A percentile compares a stretch with the other conserved stretches of the same genome.
These are phyloP conservation scores for Ephestia elutella DNA, from an alignment of 1,140 invertebrate species.

Conservation along the genomic window DNA sequence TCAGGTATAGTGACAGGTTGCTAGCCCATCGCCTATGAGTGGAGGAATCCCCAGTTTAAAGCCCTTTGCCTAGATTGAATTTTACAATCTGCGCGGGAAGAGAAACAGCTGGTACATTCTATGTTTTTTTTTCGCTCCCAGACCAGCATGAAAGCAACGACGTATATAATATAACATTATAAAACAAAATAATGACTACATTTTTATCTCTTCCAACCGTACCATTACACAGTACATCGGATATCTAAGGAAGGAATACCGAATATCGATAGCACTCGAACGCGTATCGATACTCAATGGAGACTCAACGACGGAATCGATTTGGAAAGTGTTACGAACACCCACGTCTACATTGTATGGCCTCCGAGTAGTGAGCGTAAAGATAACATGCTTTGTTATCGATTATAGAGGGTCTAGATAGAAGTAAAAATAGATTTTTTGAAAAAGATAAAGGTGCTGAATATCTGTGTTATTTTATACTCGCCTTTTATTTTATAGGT, in stretches of 20 bases:
- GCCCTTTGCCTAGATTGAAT: no score
- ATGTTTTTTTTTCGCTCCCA: no score
- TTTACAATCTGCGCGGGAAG: no score
- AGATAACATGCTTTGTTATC: not conserved
- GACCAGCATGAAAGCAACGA: no score
- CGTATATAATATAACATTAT: not conserved
- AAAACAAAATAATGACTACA: not conserved
- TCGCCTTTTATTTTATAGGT: no score
- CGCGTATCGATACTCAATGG: constrained; percentile 1
- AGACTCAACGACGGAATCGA: constrained; percentile 1
- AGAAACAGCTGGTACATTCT: no score
- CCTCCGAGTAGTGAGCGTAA: not conserved
- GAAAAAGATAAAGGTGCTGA: not conserved
- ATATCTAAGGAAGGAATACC: constrained; percentile 3
- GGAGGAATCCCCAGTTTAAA: no score
- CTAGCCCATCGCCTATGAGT: no score
- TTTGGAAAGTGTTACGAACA: not conserved
- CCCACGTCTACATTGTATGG: not conserved
- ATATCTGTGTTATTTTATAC: no score
- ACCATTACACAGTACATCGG: not conserved
- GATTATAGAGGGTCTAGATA: no score
- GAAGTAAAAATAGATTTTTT: no score
- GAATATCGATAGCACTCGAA: constrained; percentile 3
- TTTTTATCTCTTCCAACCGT: not conserved
- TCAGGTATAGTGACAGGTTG: no score